phyloP scores from a whole-genome alignment of 2,797 vertebrate genomes.

The Columba guinea region DNA sequence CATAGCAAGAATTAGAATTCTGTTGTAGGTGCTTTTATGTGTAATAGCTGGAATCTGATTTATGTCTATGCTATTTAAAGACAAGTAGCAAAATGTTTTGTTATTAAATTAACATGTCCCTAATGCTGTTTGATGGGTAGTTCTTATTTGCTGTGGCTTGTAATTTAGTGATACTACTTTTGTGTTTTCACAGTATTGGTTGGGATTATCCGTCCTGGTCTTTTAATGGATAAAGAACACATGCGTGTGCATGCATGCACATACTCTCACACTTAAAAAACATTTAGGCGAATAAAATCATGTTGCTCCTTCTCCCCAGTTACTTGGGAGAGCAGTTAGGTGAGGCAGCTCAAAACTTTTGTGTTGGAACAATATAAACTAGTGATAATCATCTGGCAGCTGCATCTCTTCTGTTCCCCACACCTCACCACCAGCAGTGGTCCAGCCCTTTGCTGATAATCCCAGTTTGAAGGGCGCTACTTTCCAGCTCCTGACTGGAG shows the following conservation, averaged over 20 bases:
- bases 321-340: neutral
- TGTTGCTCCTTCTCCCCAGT: neutral
- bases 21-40: neutral
- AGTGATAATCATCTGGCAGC: neutral
- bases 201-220: neutral
- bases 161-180: neutral
- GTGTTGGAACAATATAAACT: neutral
- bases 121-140: neutral
- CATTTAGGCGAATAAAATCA: neutral
- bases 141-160: neutral
- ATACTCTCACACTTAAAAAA: neutral
- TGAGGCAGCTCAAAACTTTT: neutral
- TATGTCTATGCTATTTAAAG: neutral
- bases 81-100: neutral
- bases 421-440: neutral
- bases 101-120: neutral
- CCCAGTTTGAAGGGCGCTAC: neutral
- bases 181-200: neutral
- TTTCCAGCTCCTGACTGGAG: neutral
- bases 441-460: neutral
- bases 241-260: fast-evolving
- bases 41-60: neutral
- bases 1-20: neutral
- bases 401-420: neutral
- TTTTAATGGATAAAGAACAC: neutral